A percentile compares a stretch with the other conserved stretches of the same genome.
Evolutionary conservation across 1,140 invertebrate species (phyloP).

Genomic region (Sycobia sp.): DNA sequence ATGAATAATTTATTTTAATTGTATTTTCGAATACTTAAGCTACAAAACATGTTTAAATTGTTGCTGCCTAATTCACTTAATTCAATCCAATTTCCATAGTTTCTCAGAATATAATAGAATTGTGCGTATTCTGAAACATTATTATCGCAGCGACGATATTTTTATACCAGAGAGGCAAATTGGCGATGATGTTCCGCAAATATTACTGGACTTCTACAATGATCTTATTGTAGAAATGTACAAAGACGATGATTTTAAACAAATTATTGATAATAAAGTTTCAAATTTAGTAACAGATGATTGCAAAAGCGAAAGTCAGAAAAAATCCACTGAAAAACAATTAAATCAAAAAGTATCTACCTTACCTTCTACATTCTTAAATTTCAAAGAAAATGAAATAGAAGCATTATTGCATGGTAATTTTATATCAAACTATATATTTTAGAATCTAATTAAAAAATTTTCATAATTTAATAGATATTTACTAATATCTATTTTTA

Average conservation of each 20-base stretch:
- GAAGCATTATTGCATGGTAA: conserved; percentile 16
- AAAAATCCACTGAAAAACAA: neutral
- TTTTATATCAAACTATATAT: no score
- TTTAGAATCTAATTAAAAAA: no score
- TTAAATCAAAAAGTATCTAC: neutral
- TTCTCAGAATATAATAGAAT: conserved; percentile 42
- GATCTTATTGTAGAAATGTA: conserved; percentile 38
- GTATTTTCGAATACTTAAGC: no score
- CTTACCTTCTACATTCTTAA: neutral
- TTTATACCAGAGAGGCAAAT: conserved; percentile 44
- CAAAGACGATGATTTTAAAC: conserved; percentile 4
- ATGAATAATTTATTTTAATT: no score
- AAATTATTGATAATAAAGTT: neutral
- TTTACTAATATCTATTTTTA: conserved; percentile 1
- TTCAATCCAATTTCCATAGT: conserved; percentile 34
- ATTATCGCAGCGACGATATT: conserved; percentile 46
- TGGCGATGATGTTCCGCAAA: conserved; percentile 36
- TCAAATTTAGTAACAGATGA: no score
- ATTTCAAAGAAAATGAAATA: neutral
- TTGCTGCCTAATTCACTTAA: no score
- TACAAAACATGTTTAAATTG: no score
- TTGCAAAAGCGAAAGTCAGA: neutral
- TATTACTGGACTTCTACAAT: conserved; percentile 45
- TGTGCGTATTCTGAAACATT: conserved; percentile 41
- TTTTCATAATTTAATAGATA: conserved; percentile 38